These are phyloP conservation scores for Thunnus albacares DNA, from an alignment of 2,797 vertebrate species.

Conservation along the genomic window DNA sequence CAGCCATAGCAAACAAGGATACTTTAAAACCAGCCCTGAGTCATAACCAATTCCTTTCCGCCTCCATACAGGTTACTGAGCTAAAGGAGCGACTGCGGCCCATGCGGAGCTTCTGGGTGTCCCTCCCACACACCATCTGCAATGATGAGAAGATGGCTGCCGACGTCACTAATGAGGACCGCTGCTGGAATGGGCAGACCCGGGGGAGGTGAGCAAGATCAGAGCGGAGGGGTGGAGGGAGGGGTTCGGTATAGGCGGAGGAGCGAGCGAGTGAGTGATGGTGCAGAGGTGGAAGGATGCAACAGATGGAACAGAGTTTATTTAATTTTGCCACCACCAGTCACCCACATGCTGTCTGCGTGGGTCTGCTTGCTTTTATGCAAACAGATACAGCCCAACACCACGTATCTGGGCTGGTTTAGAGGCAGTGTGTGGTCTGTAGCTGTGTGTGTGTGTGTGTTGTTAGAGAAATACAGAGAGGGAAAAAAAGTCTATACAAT, in stretches of 20 bases:
- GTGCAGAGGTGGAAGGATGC: constrained; percentile 56
- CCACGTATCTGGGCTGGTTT: constrained; percentile 4
- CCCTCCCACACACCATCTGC: constrained; percentile 91
- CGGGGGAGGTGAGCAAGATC: constrained; percentile 88
- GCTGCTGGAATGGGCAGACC: constrained; percentile 92
- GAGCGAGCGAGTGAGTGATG: constrained; percentile 28
- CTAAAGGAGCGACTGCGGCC: constrained; percentile 89
- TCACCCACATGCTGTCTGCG: constrained; percentile 58
- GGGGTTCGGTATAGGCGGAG: constrained; percentile 20
- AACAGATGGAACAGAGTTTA: constrained; percentile 60
- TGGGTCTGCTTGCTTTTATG: constrained; percentile 52
- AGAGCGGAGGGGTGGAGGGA: constrained; percentile 27
- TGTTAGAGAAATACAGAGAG: too few species aligned
- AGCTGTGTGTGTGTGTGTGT: constrained; percentile 18
- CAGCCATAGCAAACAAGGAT: constrained; percentile 63
- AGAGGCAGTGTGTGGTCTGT: not conserved
- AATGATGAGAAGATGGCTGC: constrained; percentile 89
- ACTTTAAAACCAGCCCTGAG: constrained; percentile 68
- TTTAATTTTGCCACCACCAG: constrained; percentile 62
- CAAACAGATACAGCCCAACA: constrained; percentile 24
- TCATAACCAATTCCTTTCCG: constrained; percentile 67
- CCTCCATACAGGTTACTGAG: constrained; percentile 88
- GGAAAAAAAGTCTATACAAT: constrained; percentile 22
- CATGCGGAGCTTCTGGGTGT: constrained; percentile 91
- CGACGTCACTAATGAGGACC: constrained; percentile 89